Base-by-base conservation (phyloP, 1,140 invertebrate species). In the Pemphigus obesinymphae region DNA sequence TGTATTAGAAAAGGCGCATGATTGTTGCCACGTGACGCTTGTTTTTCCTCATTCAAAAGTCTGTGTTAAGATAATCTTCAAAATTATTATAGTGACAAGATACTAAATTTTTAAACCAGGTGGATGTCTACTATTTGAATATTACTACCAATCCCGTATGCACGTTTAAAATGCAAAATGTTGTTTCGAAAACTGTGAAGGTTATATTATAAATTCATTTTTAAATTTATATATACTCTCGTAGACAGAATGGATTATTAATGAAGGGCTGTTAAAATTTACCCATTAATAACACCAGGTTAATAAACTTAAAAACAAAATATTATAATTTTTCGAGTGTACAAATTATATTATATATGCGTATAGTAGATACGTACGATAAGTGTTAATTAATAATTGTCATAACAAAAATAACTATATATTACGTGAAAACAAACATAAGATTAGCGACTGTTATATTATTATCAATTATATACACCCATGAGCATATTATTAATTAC, bases 151-250 rank as follows among this genome's bases (percentile, higher is more conserved):
- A 15, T 73, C 50, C 70, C 70, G 43, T 48, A 50, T 31, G 55
- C 50, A 29, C 37, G 37, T 63, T 80, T 80, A 61, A 45, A 80
- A 37, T 80, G 76, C 55, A 63, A 80, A 80, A 80, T 61, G 76
- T 63, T 80, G 76, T 80, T 78, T 23, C 55, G 10, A 80, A 40
- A 73, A 63, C 37, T 20, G 15, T 26, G n/a, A 80, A 63, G 20
- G 23, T 61, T 34, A n/a, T 80, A 23, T 76, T 23, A 76, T 37
- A 76, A 76, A 53, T 58, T 55, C 31, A 37, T 63, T 80, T 63
- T 11, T 45, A 45, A 45, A 45, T 45, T 40, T 45, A 11, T 80
- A 63, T 48, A 11, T 45, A 45, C 15, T 61, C 48, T 55, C 17
- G n/a, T 29, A 48, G 5, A 23, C 15, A 58, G 11, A 43, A 37